Base-by-base conservation (phyloP, 2,888 invertebrate species). In the Luperina nickerlii region DNA sequence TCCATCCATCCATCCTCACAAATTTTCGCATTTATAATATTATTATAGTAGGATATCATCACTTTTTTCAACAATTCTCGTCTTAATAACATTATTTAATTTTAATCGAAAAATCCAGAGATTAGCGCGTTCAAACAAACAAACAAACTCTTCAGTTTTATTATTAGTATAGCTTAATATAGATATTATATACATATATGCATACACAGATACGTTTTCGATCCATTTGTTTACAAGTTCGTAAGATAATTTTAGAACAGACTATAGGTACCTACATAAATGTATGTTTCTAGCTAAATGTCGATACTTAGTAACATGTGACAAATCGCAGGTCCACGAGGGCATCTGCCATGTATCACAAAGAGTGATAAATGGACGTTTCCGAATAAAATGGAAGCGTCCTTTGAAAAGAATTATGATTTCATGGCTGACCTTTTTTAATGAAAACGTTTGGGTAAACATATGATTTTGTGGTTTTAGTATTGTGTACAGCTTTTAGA, bases 281-380 rank as follows among this genome's bases (percentile, higher is more conserved):
- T 48, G 5, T 15, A n/a, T 57, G 24, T 57, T 45, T 24, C n/a
- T 18, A 13, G 42, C 78, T 38, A 27, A 79, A 78, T 13, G 42
- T 62, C 78, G 81, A 81, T 81, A 54, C 54, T 78, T 42, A 54
- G 71, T 45, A 70, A 62, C 70, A 66, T 32, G 63, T 74, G 57
- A 68, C 74, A 42, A 69, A 78, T 45, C 32, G 24, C 74, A 66
- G 69, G 63, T 70, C 75, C 79, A 63, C 72, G 45, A 67, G 32
- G 63, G 72, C 74, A 76, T 68, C 65, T 68, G 76, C n/a, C 24
- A 63, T 81, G 76, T 74, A 45, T 54, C 72, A 79, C 83, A 81
- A 69, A 75, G 62, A 70, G 68, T 76, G 78, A 84, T 84, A 68
- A 84, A 87, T 82, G 18, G 69, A 74, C 32, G 60, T 79, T 81